Conservation (phyloP, 1,140 invertebrate species). For the Lepeophtheirus salmonis region DNA sequence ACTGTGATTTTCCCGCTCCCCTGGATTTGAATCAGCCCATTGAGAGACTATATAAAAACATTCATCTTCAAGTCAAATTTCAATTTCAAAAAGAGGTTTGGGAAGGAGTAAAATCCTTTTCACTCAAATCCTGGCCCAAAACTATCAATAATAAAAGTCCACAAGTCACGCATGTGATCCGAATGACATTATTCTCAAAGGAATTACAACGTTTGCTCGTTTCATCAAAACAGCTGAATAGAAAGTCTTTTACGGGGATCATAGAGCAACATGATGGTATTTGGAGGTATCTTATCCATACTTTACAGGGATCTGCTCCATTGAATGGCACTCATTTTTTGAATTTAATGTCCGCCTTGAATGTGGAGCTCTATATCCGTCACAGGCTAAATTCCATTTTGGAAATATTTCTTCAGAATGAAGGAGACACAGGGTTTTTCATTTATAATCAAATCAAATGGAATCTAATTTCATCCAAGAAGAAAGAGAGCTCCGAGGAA, state of each 20-base stretch:
- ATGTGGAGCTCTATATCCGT: not conserved
- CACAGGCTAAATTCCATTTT: not conserved
- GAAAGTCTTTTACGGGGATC: not conserved
- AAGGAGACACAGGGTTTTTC: not conserved
- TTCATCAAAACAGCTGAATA: not conserved
- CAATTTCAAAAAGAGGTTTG: not conserved
- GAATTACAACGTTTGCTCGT: not conserved
- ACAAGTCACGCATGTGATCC: not conserved
- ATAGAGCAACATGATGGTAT: not conserved
- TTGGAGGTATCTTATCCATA: not conserved
- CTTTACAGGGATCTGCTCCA: not conserved
- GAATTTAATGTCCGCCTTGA: not conserved
- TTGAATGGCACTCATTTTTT: not conserved
- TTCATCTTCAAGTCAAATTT: not conserved
- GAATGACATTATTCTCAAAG: not conserved
- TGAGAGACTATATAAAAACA: not conserved
- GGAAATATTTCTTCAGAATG: not conserved
- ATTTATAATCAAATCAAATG: not conserved
- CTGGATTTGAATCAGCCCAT: not conserved
- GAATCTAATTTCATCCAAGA: not conserved
- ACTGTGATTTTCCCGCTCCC: not conserved
- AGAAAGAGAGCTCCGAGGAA: not conserved
- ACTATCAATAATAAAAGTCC: not conserved
- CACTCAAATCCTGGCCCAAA: not conserved
- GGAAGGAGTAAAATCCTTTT: not conserved